A percentile compares a stretch with the other conserved stretches of the same genome.
Conservation (phyloP, 1,140 invertebrate genomes). For the Lordiphosa mommai region DNA sequence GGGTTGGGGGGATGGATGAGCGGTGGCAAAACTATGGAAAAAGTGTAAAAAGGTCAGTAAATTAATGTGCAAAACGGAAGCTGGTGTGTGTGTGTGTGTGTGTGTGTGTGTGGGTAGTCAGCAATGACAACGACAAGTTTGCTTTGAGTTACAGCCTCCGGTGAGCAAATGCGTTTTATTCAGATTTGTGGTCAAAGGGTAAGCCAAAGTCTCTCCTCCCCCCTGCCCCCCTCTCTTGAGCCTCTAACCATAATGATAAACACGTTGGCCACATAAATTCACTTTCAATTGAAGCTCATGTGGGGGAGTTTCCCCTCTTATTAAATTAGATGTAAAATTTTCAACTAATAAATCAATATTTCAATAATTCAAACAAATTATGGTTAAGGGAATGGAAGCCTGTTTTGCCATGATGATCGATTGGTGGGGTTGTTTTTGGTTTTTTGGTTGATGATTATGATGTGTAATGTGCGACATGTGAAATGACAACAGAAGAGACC, state of each 20-base stretch:
- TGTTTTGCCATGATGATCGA: not conserved
- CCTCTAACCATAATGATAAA: constrained; percentile 37
- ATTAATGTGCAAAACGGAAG: constrained; percentile 68
- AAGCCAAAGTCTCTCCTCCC: not conserved
- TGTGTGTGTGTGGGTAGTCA: not conserved
- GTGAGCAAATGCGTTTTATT: constrained; percentile 33
- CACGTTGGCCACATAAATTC: constrained; percentile 50
- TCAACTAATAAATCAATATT: constrained; percentile 74
- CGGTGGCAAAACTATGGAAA: constrained; percentile 52
- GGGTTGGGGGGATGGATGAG: constrained; percentile 1
- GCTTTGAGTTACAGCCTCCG: constrained; percentile 36
- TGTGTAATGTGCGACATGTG: too few relatives aligned
- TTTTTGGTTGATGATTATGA: too few relatives aligned
- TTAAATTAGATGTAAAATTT: constrained; percentile 63
- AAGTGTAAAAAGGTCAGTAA: constrained; percentile 72
- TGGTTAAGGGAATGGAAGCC: not conserved
- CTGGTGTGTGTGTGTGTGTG: constrained; percentile 23
- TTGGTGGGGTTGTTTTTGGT: too few relatives aligned
- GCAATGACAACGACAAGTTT: constrained; percentile 14
- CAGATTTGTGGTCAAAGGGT: constrained; percentile 35
- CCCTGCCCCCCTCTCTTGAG: not conserved
- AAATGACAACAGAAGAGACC: too few relatives aligned
- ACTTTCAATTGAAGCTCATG: constrained; percentile 10
- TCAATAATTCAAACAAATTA: constrained; percentile 70
- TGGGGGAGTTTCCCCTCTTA: not conserved